Conservation (phyloP, 2,888 invertebrate genomes). For the Syrphus vitripennis region DNA sequence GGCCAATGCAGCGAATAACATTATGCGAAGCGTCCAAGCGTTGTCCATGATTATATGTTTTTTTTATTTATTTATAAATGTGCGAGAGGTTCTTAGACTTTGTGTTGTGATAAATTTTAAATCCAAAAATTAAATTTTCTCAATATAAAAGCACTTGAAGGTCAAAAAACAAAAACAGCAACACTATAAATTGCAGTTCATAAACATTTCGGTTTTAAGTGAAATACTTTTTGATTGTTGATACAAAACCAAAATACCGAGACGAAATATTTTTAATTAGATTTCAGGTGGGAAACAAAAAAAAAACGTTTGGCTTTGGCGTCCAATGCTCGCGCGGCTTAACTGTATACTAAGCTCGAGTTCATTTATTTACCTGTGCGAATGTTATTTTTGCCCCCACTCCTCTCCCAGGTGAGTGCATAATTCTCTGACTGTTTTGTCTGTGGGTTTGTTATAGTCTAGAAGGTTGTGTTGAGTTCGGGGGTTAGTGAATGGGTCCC, state of each 20-base stretch:
- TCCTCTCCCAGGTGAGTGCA: conserved; percentile 25
- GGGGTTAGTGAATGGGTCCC: no score
- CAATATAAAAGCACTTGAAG: background rate
- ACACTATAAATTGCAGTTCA: background rate
- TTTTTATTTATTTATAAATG: no score
- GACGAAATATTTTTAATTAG: background rate
- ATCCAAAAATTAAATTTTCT: background rate
- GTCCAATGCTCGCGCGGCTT: conserved; percentile 59
- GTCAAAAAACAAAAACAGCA: background rate
- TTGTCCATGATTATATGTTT: conserved; percentile 76
- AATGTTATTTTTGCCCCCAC: conserved; percentile 30
- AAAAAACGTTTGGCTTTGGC: conserved; percentile 3
- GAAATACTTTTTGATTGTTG: background rate
- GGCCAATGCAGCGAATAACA: conserved; percentile 78
- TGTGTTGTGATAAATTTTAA: background rate
- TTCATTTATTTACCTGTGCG: conserved; percentile 58
- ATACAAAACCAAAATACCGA: conserved; percentile 5
- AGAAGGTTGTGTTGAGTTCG: background rate
- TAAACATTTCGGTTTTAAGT: background rate
- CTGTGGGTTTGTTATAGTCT: background rate
- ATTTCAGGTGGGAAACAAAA: background rate
- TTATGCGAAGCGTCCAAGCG: conserved; percentile 80
- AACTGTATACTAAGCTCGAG: conserved; percentile 59
- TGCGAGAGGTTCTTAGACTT: background rate
- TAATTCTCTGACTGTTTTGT: background rate